phyloP scores from a whole-genome alignment of 2,113 vertebrate genomes.

The Leucoraja erinaceus region DNA sequence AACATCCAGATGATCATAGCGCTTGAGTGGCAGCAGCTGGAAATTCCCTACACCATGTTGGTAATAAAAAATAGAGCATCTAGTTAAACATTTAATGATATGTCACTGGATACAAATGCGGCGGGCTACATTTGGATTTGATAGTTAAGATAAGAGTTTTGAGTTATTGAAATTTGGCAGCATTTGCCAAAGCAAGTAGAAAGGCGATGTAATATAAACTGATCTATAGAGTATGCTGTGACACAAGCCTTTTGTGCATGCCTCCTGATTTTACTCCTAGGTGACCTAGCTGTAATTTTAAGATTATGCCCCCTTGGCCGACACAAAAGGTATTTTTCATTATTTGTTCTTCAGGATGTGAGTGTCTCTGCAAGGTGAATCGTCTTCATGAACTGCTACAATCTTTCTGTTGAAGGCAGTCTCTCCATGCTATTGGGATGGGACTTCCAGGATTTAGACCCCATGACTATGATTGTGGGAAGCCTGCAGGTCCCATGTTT shows the following conservation, averaged over 20 bases:
- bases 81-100: not conserved
- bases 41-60: too few species aligned
- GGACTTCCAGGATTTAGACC: too few species aligned
- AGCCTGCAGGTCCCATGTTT: too few species aligned
- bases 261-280: not conserved
- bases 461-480: too few species aligned
- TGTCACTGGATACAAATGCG: not conserved
- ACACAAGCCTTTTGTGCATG: not conserved
- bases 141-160: not conserved
- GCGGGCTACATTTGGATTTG: not conserved
- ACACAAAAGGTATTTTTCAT: too few species aligned
- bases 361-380: too few species aligned
- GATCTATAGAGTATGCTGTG: not conserved
- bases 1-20: not conserved
- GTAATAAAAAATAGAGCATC: not conserved
- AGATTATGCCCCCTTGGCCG: not conserved
- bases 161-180: not conserved
- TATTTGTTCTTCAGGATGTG: too few species aligned
- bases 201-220: not conserved
- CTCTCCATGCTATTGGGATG: too few species aligned
- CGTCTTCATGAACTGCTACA: too few species aligned
- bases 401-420: too few species aligned
- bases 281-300: not conserved
- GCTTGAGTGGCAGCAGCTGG: not conserved
- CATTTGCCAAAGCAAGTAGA: not conserved